phyloP scores from a whole-genome alignment of 2,797 vertebrate species.

The Urophycis tenuis region DNA sequence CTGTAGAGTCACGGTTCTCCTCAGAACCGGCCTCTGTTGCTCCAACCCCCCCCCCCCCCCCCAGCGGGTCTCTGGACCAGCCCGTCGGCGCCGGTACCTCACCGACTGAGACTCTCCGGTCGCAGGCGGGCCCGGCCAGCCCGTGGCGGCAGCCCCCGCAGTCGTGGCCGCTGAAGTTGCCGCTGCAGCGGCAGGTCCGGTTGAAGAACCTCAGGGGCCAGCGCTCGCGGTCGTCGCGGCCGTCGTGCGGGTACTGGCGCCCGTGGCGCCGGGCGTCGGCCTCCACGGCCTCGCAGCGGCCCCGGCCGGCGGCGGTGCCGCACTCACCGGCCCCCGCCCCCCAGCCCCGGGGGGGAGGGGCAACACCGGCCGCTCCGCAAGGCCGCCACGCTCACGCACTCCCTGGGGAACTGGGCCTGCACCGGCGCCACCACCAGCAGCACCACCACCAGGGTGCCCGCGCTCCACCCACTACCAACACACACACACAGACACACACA shows the following conservation, averaged over 20 bases:
- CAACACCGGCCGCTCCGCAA: conserved; percentile 82
- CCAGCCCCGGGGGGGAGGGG: conserved; percentile 67
- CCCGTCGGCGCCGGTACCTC: too few relatives aligned
- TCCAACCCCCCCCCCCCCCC: too few relatives aligned
- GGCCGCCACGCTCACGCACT: conserved; percentile 71
- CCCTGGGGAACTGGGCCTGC: conserved; percentile 83
- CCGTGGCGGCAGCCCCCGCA: conserved; percentile 85
- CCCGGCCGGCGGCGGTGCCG: conserved; percentile 74
- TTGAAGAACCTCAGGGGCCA: conserved; percentile 90
- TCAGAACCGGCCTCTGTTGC: conserved; percentile 76
- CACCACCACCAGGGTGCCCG: conserved; percentile 46
- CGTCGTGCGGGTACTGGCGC: conserved; percentile 86
- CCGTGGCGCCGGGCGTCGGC: conserved; percentile 79
- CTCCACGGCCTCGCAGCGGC: conserved; percentile 70
- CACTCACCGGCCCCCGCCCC: conserved; percentile 76
- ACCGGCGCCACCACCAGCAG: conserved; percentile 27
- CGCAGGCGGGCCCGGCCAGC: conserved; percentile 76
- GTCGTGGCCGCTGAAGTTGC: conserved; percentile 82
- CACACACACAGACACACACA: not conserved
- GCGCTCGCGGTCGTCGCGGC: conserved; percentile 83
- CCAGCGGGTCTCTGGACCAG: too few relatives aligned
- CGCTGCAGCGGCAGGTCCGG: conserved; percentile 79
- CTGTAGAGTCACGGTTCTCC: too few relatives aligned
- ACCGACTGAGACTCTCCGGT: conserved; percentile 74
- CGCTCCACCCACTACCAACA: conserved; percentile 53